These are phyloP conservation scores for Lumbricus terrestris DNA, from an alignment of 2,888 invertebrate genomes.

Conservation along the genomic window DNA sequence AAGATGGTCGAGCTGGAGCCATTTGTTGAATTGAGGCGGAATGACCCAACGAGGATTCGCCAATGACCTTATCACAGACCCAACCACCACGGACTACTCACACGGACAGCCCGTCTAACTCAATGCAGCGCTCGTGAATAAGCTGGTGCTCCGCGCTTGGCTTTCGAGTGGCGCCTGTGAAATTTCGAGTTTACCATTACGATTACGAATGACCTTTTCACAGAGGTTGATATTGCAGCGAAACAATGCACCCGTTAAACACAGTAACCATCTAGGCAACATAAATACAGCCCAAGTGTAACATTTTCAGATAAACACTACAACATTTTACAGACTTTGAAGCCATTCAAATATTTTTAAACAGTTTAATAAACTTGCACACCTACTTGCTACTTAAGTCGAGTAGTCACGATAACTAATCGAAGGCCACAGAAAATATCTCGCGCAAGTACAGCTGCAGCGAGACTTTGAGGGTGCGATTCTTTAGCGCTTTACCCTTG, in stretches of 20 bases:
- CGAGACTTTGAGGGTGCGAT: background rate
- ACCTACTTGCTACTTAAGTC: background rate
- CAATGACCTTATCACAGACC: background rate
- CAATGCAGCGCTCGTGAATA: too few species aligned
- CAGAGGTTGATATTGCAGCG: background rate
- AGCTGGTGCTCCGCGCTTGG: too few species aligned
- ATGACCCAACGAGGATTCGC: too few species aligned
- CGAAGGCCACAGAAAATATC: background rate
- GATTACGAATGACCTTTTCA: background rate
- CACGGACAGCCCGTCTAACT: too few species aligned
- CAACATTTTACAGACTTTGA: background rate
- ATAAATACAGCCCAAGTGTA: background rate
- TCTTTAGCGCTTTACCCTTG: too few species aligned
- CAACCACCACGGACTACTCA: too few species aligned
- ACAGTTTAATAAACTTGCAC: background rate
- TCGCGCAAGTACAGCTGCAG: background rate
- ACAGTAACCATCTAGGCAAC: background rate
- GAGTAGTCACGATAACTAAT: background rate
- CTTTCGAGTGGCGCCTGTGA: too few species aligned
- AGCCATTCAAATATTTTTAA: background rate
- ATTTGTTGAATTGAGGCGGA: too few species aligned
- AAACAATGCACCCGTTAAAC: background rate
- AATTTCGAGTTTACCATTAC: too few species aligned
- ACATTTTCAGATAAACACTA: background rate
- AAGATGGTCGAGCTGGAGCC: too few species aligned